Evolutionary conservation across 1,140 invertebrate genomes (phyloP).

Genomic region (Macrocentrus cingulum): DNA sequence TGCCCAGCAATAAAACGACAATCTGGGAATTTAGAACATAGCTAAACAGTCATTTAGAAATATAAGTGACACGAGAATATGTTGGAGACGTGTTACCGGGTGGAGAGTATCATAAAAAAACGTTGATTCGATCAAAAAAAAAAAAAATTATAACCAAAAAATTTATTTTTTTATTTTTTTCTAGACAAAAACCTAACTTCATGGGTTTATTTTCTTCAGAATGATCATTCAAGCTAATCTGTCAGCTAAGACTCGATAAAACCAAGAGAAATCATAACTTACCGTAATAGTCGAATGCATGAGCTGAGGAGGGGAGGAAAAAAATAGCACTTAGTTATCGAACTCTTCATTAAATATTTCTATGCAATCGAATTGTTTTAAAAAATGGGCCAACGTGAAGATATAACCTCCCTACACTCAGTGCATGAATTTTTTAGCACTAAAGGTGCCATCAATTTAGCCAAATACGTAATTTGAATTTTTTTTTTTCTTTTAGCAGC

Average conservation of each 20-base stretch:
- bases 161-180: no score
- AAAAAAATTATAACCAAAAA: no score
- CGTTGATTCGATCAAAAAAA: neutral
- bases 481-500: no score
- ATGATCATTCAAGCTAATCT: slow-evolving; percentile 1
- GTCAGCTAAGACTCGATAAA: slow-evolving; percentile 35
- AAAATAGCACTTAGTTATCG: slow-evolving; percentile 60
- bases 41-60: no score
- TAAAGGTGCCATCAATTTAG: neutral
- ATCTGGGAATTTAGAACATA: no score
- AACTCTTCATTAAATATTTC: slow-evolving; percentile 34
- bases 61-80: neutral
- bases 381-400: slow-evolving; percentile 7
- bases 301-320: slow-evolving; percentile 79
- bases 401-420: slow-evolving; percentile 50
- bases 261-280: slow-evolving; percentile 82
- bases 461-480: neutral
- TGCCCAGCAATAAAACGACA: no score
- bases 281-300: slow-evolving; percentile 98
- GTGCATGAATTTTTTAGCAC: slow-evolving; percentile 28
- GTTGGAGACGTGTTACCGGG: slow-evolving; percentile 23
- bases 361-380: no score
- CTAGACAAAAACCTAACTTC: no score
- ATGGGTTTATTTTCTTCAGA: no score
- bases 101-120: slow-evolving; percentile 13